These are phyloP conservation scores for Junco hyemalis DNA, from an alignment of 2,113 vertebrate species.

Conservation along the genomic window DNA sequence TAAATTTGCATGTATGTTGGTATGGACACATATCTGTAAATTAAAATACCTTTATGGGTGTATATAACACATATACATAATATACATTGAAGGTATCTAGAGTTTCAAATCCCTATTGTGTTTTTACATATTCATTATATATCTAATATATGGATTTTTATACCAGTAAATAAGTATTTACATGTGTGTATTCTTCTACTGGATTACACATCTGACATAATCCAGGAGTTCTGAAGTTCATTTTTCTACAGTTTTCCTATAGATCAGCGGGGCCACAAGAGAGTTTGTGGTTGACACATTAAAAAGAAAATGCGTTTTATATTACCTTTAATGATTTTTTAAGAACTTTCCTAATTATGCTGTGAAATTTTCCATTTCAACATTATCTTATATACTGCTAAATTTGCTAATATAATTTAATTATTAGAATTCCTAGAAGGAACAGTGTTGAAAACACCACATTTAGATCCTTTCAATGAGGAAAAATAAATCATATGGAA, in stretches of 20 bases:
- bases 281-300: background rate
- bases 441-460: background rate
- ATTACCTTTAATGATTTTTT: background rate
- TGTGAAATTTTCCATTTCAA: background rate
- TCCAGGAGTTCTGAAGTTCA: background rate
- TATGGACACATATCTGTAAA: no score
- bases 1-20: accelerated
- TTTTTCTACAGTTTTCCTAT: background rate
- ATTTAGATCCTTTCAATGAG: background rate
- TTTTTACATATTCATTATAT: background rate
- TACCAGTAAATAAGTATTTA: background rate
- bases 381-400: background rate
- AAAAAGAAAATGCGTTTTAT: background rate
- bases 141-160: background rate
- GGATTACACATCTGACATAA: background rate
- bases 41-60: accelerated
- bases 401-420: background rate
- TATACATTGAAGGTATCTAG: background rate
- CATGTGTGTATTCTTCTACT: background rate
- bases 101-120: background rate
- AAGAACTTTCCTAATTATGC: background rate
- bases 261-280: accelerated
- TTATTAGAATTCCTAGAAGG: background rate
- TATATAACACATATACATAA: no score
- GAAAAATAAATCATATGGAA: conserved; percentile 5